phyloP scores from a whole-genome alignment of 2,113 vertebrate species.

The Hystrix brachyura region DNA sequence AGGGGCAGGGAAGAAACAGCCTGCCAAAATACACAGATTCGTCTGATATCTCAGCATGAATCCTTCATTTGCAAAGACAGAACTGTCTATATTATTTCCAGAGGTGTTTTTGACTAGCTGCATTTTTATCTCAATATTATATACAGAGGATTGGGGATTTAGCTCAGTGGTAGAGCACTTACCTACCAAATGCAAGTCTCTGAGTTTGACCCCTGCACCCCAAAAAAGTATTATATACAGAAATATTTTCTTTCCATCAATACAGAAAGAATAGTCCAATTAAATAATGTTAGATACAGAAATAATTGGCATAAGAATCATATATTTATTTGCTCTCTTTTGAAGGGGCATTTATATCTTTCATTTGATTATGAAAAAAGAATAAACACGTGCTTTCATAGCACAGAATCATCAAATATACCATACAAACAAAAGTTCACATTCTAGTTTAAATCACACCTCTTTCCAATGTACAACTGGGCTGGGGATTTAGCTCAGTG shows the following conservation, averaged over 20 bases:
- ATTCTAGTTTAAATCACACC: background rate
- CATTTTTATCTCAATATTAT: slow-evolving; percentile 20
- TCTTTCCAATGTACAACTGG: slow-evolving; percentile 25
- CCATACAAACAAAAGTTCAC: background rate
- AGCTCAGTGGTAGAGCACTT: too few species aligned
- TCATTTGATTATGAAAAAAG: slow-evolving; percentile 39
- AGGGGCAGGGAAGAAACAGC: background rate
- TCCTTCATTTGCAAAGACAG: background rate
- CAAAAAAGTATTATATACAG: background rate
- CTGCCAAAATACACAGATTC: background rate
- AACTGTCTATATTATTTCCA: slow-evolving; percentile 7
- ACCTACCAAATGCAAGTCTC: too few species aligned
- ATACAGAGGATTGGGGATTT: background rate
- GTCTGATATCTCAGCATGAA: background rate
- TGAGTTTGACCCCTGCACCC: too few species aligned
- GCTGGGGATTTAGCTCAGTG: too few species aligned
- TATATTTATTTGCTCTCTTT: slow-evolving; percentile 42
- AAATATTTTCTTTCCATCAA: slow-evolving; percentile 47
- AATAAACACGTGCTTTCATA: background rate
- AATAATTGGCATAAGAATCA: background rate
- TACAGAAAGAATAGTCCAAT: slow-evolving; percentile 6
- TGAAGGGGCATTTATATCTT: background rate
- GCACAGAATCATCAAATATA: slow-evolving; percentile 40
- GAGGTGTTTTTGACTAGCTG: background rate
- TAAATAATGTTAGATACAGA: background rate